These are phyloP conservation scores for Paelopatides confundens DNA, from an alignment of 53 echinoderm and acorn worm species.

Conservation along the genomic window DNA sequence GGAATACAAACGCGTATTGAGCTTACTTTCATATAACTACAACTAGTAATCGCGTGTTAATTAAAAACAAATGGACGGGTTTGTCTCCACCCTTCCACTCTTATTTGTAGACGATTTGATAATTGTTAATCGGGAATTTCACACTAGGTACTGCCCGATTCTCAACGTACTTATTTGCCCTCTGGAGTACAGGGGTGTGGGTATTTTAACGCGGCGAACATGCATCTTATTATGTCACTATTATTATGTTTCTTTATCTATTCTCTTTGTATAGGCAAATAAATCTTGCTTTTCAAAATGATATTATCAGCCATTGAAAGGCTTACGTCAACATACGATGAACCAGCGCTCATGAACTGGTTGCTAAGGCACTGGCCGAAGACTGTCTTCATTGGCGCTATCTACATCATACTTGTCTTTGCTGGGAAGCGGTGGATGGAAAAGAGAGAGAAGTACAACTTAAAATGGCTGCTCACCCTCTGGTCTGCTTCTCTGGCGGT, in stretches of 20 bases:
- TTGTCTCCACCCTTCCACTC: too few relatives aligned
- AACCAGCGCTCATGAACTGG: slow-evolving; percentile 50
- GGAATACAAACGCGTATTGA: too few relatives aligned
- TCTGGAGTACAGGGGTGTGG: too few relatives aligned
- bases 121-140: too few relatives aligned
- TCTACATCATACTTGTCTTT: slow-evolving; percentile 86
- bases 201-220: too few relatives aligned
- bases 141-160: too few relatives aligned
- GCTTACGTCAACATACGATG: slow-evolving; percentile 22
- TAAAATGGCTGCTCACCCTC: slow-evolving; percentile 70
- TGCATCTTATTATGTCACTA: too few relatives aligned
- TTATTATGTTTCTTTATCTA: neutral
- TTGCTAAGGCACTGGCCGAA: slow-evolving; percentile 73
- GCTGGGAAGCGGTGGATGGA: slow-evolving; percentile 76
- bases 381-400: slow-evolving; percentile 62
- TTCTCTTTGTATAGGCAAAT: neutral
- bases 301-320: neutral
- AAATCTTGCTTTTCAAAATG: neutral
- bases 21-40: too few relatives aligned
- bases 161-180: too few relatives aligned
- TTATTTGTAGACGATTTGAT: too few relatives aligned
- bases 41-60: too few relatives aligned
- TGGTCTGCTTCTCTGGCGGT: slow-evolving; percentile 80
- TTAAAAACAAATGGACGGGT: too few relatives aligned
- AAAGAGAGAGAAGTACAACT: slow-evolving; percentile 66